Conservation (phyloP, 2,888 invertebrate species). For the Andrena minutula region DNA sequence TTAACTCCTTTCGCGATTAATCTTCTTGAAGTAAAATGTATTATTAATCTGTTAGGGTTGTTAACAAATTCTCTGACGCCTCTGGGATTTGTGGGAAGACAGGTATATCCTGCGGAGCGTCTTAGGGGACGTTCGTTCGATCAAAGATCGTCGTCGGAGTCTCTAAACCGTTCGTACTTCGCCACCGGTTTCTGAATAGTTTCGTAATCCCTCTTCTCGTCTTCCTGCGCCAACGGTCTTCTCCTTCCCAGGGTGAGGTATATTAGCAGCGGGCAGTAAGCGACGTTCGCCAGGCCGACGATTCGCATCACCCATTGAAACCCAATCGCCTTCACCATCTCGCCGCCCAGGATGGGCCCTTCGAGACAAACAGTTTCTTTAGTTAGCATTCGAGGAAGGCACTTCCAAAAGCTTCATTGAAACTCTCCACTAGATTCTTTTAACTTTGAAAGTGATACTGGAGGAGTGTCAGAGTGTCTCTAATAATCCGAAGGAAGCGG, state of each 20-base stretch:
- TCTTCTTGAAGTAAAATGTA: too few relatives aligned
- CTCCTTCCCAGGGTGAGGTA: slow-evolving; percentile 81
- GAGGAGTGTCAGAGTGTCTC: too few relatives aligned
- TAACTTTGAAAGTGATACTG: too few relatives aligned
- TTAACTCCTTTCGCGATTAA: not conserved
- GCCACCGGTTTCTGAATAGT: slow-evolving; percentile 70
- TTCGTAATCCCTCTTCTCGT: slow-evolving; percentile 76
- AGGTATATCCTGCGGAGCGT: not conserved
- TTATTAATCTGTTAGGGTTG: not conserved
- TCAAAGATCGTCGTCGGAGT: slow-evolving; percentile 82
- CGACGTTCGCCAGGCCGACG: slow-evolving; percentile 89
- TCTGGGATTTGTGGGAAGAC: not conserved
- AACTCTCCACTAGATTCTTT: too few relatives aligned
- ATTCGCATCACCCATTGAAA: slow-evolving; percentile 91
- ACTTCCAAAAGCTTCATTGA: too few relatives aligned
- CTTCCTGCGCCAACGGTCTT: slow-evolving; percentile 66
- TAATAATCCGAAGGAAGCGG: too few relatives aligned
- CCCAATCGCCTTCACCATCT: slow-evolving; percentile 89
- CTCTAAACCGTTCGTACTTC: slow-evolving; percentile 79
- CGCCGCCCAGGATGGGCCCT: slow-evolving; percentile 92
- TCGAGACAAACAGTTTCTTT: slow-evolving; percentile 23
- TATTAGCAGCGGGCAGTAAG: slow-evolving; percentile 89
- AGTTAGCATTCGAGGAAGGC: not conserved
- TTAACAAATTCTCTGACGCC: not conserved
- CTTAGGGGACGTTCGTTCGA: not conserved